Percentiles rank a stretch among this genome's conserved stretches.
These are phyloP conservation scores for Phrynocephalus vlangalii DNA, from an alignment of 2,797 vertebrate species.

Conservation along the genomic window DNA sequence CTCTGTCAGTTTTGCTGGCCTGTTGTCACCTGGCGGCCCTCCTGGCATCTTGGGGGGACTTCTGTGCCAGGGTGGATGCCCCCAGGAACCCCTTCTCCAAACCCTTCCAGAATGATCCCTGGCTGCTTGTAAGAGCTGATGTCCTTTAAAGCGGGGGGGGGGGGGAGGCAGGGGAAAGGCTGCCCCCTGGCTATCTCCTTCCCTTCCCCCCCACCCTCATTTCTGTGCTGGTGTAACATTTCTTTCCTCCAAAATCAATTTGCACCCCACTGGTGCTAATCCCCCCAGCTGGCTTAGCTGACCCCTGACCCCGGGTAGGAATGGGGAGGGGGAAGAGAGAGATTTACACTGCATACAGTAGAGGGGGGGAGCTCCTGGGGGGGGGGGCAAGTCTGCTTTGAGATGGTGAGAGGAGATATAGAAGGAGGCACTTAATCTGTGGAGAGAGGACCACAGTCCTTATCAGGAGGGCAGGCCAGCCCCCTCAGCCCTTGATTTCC, in stretches of 20 bases:
- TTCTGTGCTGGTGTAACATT: not conserved
- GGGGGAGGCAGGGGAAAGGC: accelerated
- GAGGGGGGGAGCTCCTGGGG: not conserved
- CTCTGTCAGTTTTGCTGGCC: too few relatives aligned
- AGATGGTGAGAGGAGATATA: too few relatives aligned
- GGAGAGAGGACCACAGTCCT: too few relatives aligned
- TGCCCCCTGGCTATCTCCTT: too few relatives aligned
- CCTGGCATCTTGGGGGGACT: too few relatives aligned
- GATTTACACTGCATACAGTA: not conserved
- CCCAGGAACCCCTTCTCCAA: not conserved
- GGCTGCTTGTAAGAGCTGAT: not conserved
- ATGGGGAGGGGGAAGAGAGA: too few relatives aligned
- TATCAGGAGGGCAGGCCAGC: too few relatives aligned
- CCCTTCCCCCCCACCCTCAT: too few relatives aligned
- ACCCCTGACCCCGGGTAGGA: not conserved
- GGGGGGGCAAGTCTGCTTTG: not conserved
- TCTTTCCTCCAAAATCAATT: not conserved
- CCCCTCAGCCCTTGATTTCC: not conserved
- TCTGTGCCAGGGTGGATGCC: too few relatives aligned
- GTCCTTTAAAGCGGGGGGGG: not conserved
- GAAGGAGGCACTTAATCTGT: too few relatives aligned
- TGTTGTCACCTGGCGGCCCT: too few relatives aligned
- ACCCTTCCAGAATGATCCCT: not conserved
- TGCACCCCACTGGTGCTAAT: slow-evolving; percentile 13
- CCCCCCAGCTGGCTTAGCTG: not conserved